Percentiles rank a stretch among this genome's conserved stretches.
These are phyloP conservation scores for Steinernema hermaphroditum DNA, from an alignment of 2,888 invertebrate genomes.

Conservation along the genomic window DNA sequence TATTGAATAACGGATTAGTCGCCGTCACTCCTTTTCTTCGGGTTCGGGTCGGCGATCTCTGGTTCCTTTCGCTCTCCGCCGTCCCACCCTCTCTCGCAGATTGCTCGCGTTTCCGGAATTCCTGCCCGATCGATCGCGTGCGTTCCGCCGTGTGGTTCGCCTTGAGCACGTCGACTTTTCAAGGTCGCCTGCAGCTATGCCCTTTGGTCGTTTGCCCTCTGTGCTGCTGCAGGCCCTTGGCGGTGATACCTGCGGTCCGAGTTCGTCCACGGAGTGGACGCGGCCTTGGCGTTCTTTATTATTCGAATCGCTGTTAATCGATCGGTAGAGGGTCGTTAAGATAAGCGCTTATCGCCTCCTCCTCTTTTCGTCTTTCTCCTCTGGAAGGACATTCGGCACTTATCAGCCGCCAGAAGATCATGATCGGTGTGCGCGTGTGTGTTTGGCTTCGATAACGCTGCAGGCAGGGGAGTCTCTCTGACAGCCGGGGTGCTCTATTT, in stretches of 20 bases:
- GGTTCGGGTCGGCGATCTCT: conserved; percentile 17
- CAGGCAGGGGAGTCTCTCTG: neutral
- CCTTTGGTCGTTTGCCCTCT: conserved; percentile 6
- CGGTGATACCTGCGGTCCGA: too few relatives aligned
- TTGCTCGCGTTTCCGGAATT: conserved; percentile 25
- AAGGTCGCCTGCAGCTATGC: conserved; percentile 18
- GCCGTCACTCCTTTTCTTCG: conserved; percentile 11
- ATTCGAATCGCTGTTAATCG: conserved; percentile 18
- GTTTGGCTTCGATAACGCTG: conserved; percentile 5
- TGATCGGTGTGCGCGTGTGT: conserved; percentile 6
- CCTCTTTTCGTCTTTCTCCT: neutral
- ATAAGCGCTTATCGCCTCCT: conserved; percentile 19
- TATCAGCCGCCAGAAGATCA: conserved; percentile 18
- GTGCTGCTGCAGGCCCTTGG: too few relatives aligned
- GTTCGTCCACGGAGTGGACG: too few relatives aligned
- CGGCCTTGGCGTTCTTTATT: conserved; percentile 23
- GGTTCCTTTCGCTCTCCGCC: conserved; percentile 17
- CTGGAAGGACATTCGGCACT: conserved; percentile 16
- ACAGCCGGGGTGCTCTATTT: conserved; percentile 27
- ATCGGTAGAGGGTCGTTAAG: conserved; percentile 18
- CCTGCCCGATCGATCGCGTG: neutral
- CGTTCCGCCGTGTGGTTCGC: conserved; percentile 4
- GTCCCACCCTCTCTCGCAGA: neutral
- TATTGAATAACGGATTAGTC: conserved; percentile 30
- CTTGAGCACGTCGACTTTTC: conserved; percentile 18